Evolutionary conservation across 2,797 vertebrate genomes (phyloP).

Genomic region (Phoxinus dragarum): DNA sequence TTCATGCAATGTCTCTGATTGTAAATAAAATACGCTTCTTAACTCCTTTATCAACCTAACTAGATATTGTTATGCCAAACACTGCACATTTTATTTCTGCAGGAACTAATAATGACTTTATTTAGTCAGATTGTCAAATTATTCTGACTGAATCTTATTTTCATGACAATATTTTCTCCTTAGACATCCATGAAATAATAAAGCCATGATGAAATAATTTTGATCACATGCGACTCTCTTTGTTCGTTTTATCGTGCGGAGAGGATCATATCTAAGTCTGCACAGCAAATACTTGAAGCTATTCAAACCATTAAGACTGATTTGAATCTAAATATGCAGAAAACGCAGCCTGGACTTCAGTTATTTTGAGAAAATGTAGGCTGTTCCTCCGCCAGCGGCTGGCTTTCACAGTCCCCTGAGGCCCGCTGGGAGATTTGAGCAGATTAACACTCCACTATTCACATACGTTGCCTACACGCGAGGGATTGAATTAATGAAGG

Average conservation of each 20-base stretch:
- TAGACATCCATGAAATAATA: background rate
- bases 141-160: background rate
- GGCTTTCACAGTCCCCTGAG: slow-evolving; percentile 76
- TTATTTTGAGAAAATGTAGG: slow-evolving; percentile 71
- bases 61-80: background rate
- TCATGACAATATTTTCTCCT: background rate
- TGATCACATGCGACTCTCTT: background rate
- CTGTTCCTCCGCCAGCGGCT: slow-evolving; percentile 79
- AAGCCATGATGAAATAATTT: background rate
- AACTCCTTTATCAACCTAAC: background rate
- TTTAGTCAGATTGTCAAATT: background rate
- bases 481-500: slow-evolving; percentile 85
- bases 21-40: background rate
- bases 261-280: background rate
- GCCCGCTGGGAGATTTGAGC: slow-evolving; percentile 81
- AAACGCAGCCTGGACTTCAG: slow-evolving; percentile 13
- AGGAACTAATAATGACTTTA: background rate
- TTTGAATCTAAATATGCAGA: slow-evolving; percentile 30
- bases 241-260: background rate
- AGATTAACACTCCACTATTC: slow-evolving; percentile 83
- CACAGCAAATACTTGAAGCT: slow-evolving; percentile 4
- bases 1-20: background rate
- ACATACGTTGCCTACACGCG: slow-evolving; percentile 73
- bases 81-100: background rate
- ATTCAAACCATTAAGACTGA: background rate